phyloP scores from a whole-genome alignment of 2,113 vertebrate species.

The Puma concolor region DNA sequence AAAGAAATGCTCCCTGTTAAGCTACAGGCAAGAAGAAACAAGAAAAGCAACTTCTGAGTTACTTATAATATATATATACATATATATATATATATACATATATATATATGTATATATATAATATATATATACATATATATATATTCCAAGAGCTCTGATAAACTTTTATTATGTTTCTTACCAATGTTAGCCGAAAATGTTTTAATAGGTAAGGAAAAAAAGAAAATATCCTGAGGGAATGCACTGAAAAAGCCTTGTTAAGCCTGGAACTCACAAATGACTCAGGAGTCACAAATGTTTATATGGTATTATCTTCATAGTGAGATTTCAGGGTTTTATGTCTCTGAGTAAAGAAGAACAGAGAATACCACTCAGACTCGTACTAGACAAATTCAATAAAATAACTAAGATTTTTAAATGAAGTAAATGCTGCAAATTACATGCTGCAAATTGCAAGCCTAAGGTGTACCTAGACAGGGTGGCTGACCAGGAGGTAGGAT shows the following conservation, averaged over 20 bases:
- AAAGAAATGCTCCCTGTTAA: neutral
- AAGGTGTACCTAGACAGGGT: neutral
- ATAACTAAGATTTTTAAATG: neutral
- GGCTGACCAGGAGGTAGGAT: neutral
- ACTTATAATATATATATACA: neutral
- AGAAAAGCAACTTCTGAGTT: neutral
- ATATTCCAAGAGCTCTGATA: neutral
- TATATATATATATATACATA: neutral
- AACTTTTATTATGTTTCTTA: slow-evolving; percentile 37
- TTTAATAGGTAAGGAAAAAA: slow-evolving; percentile 24
- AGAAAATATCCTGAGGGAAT: neutral
- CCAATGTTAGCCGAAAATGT: slow-evolving; percentile 7
- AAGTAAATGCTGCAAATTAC: neutral
- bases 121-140: neutral
- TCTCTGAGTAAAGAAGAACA: neutral
- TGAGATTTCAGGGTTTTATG: neutral
- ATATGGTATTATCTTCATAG: neutral
- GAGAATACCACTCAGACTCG: neutral
- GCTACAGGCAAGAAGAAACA: slow-evolving; percentile 30
- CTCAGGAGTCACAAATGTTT: neutral
- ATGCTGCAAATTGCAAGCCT: neutral
- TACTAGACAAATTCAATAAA: neutral
- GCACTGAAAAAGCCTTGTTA: neutral
- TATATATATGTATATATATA: neutral
- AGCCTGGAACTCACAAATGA: slow-evolving; percentile 27